Percentiles rank a stretch among this genome's conserved stretches.
These are phyloP conservation scores for Pelodiscus sinensis DNA, from an alignment of 2,113 vertebrate species.

Conservation along the genomic window DNA sequence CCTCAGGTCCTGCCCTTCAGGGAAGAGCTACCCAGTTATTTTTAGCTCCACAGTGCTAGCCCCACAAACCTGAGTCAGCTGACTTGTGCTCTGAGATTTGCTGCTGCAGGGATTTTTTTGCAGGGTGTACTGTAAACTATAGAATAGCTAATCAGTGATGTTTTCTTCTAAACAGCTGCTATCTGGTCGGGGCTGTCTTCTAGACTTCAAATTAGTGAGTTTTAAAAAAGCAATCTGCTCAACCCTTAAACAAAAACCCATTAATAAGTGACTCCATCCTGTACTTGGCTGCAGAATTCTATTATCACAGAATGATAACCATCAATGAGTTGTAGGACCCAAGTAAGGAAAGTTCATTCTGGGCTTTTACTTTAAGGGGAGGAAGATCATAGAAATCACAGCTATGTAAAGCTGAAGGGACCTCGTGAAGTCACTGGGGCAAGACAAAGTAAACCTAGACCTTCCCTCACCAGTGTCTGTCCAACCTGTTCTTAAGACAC, in stretches of 20 bases:
- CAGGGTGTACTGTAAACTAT: not conserved
- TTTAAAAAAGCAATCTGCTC: constrained; percentile 19
- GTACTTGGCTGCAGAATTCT: not conserved
- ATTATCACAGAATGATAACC: not conserved
- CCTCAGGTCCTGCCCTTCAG: not conserved
- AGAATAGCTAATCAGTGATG: constrained; percentile 30
- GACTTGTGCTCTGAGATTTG: too few relatives aligned
- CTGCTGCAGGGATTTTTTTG: too few relatives aligned
- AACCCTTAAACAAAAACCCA: constrained; percentile 44
- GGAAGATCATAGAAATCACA: constrained; percentile 3
- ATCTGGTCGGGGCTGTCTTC: constrained; percentile 14
- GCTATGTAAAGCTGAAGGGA: not conserved
- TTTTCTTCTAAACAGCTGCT: constrained; percentile 27
- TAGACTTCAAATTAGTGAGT: not conserved
- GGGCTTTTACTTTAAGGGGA: constrained; percentile 15
- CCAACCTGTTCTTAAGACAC: not conserved
- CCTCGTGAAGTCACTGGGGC: not conserved
- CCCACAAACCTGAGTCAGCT: not conserved
- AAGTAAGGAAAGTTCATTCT: constrained; percentile 13
- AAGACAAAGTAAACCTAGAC: not conserved
- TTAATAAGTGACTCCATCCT: not conserved
- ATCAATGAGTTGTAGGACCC: not conserved
- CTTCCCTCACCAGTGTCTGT: not conserved
- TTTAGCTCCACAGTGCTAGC: not conserved
- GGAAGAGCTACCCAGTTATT: not conserved